Evolutionary conservation across 2,888 invertebrate genomes (phyloP), one percentile per base, ranked within the genome.

Genomic region (Embidobia sp.): DNA sequence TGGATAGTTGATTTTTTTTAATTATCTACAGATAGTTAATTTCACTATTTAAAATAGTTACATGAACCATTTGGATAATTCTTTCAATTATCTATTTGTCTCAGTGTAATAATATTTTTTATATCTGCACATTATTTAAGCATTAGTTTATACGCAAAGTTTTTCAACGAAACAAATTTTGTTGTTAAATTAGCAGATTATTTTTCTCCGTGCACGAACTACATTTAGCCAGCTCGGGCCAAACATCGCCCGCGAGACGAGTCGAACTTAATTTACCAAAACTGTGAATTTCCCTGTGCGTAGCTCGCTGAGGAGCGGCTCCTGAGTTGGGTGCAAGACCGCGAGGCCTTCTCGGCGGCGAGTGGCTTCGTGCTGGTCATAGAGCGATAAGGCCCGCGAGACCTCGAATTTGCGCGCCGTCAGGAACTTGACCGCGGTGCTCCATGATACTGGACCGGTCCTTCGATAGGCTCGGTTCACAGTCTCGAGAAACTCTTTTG

Each of bases 201-300:
- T n/a, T n/a, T n/a, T n/a, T n/a, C n/a, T n/a, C n/a, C n/a, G n/a
- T n/a, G n/a, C n/a, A n/a, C n/a, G n/a, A n/a, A n/a, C n/a, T n/a
- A n/a, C n/a, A n/a, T n/a, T n/a, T n/a, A n/a, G 11, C n/a, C 5
- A 16, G 22, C 1, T 42, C 31, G 31, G 10, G 33, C 11, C 19
- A 15, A 63, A 18, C 8, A 63, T 29, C 35, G 11, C 44, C 13
- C 64, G 29, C 6, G 27, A 26, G 33, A 22, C 13, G 13, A 11
- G 6, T 51, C 27, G 53, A 33, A 16, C 37, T 29, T 10, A 46
- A 16, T 61, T 51, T 89, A 97, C 97, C 93, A 98, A 91, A 88
- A 98, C 95, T 81, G 98, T 98, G 90, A 98, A 98, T 92, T 98
- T 98, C 82, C 97, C 97, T 64, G 98, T 97, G 85, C 94, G 93